Evolutionary conservation across 2,797 vertebrate genomes (phyloP).

Genomic region (Acrocephalus scirpaceus): DNA sequence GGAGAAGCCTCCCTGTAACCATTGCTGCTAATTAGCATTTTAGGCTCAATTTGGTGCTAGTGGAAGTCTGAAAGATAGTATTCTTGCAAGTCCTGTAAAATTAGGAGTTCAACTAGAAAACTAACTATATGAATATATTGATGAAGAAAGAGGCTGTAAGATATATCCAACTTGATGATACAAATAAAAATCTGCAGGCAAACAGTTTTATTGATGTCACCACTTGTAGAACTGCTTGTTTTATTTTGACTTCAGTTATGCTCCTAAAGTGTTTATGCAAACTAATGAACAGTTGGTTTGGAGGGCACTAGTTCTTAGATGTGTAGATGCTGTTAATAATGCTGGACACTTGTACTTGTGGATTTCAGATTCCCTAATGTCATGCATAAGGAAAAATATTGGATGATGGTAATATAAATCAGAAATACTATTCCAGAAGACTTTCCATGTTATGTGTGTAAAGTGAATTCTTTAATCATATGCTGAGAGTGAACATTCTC

Average conservation of each 20-base stretch:
- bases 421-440: background rate
- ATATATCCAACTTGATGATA: background rate
- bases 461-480: background rate
- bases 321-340: background rate
- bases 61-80: background rate
- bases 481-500: background rate
- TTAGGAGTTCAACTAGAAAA: background rate
- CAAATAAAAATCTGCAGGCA: background rate
- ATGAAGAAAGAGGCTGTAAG: background rate
- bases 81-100: background rate
- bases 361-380: background rate
- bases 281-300: background rate
- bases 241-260: background rate
- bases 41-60: background rate
- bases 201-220: background rate
- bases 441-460: background rate
- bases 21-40: background rate
- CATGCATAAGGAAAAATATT: background rate
- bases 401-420: background rate
- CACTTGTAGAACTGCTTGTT: background rate
- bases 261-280: background rate
- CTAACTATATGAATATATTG: background rate
- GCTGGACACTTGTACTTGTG: background rate
- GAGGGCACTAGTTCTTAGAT: background rate
- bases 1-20: background rate